Percentiles rank a stretch among this genome's conserved stretches.
phyloP scores from a whole-genome alignment of 2,113 vertebrate species.

The Pedionomus torquatus region DNA sequence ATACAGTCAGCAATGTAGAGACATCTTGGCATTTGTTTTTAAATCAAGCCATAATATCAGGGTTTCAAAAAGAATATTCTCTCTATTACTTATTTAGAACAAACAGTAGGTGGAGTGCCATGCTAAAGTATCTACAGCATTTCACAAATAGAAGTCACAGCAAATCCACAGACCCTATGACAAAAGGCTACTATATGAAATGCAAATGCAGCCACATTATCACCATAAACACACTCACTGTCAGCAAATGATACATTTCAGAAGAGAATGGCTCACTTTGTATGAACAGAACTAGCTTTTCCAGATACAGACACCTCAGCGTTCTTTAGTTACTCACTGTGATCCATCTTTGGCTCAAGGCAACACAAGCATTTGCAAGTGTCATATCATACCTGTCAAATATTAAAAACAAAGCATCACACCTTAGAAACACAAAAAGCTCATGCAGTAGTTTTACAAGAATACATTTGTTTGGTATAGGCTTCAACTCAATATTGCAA shows the following conservation, averaged over 20 bases:
- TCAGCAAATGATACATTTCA: not conserved
- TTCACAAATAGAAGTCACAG: not conserved
- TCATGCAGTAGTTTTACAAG: not conserved
- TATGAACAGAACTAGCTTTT: not conserved
- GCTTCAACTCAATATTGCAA: not conserved
- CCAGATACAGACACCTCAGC: not conserved
- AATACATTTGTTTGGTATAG: not conserved
- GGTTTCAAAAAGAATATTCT: not conserved
- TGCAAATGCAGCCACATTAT: not conserved
- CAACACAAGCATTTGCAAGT: slow-evolving; percentile 85
- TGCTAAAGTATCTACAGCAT: not conserved
- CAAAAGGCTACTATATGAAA: not conserved
- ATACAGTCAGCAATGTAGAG: not conserved
- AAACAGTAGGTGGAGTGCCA: not conserved
- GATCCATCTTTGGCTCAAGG: slow-evolving; percentile 87
- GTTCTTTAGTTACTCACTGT: slow-evolving; percentile 76
- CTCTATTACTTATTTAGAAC: not conserved
- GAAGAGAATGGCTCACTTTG: not conserved
- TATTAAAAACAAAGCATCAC: not conserved
- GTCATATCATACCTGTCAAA: slow-evolving; percentile 90
- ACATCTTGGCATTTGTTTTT: not conserved
- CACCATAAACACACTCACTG: not conserved
- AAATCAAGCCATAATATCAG: not conserved
- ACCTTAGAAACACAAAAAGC: not conserved
- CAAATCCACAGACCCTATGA: not conserved